phyloP scores from a whole-genome alignment of 2,888 invertebrate species.

The Empis stercorea region DNA sequence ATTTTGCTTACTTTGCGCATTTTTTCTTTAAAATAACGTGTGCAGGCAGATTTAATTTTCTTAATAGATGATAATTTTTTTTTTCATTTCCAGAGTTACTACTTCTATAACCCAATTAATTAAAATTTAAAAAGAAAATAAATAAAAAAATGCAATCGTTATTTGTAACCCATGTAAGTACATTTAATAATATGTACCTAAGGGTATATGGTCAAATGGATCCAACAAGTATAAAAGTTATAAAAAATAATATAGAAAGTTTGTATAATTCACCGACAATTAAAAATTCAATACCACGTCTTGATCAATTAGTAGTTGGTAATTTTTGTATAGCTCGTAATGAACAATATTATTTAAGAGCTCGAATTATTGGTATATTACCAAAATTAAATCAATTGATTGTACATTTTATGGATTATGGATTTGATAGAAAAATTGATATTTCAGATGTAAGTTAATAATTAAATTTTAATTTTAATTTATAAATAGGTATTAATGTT shows the following conservation, averaged over 20 bases:
- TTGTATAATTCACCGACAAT: not conserved
- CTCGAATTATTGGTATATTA: not conserved
- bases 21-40: no score
- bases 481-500: no score
- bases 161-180: no score
- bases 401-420: slow-evolving; percentile 6
- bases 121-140: no score
- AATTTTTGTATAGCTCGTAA: not conserved
- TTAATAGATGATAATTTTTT: no score
- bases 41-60: no score
- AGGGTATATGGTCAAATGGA: not conserved
- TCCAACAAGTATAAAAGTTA: not conserved
- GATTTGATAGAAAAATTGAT: not conserved
- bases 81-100: no score
- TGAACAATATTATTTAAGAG: not conserved
- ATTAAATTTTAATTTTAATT: not conserved
- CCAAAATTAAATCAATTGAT: not conserved
- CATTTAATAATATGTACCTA: no score
- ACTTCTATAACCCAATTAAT: no score
- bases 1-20: no score
- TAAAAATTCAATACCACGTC: not conserved
- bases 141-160: no score
- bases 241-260: not conserved
- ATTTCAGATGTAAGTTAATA: slow-evolving; percentile 3
- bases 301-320: not conserved